Base-by-base conservation (phyloP, 2,797 vertebrate genomes). In the Onychomys arenicola region DNA sequence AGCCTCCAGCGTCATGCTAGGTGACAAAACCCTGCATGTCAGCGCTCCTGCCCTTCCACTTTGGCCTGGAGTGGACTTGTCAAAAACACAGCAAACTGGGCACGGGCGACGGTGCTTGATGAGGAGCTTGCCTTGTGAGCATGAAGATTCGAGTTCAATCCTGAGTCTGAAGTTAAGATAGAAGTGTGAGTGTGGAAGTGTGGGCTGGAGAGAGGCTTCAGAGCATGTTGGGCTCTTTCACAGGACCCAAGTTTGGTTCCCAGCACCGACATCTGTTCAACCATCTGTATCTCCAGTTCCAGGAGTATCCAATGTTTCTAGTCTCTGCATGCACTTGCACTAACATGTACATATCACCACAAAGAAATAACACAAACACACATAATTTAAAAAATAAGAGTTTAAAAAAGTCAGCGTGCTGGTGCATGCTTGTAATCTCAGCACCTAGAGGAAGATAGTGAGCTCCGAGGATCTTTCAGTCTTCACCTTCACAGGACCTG, bases 1-100 rank as follows among this genome's bases (percentile, higher is more conserved):
- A 99, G 98, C 98, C 96, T 98, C 98, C 97, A 97, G 82, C 94
- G 95, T 97, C 97, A 97, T 85, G 46, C 80, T 96, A 95, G 96
- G 69, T 96, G 95, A 95, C 43, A 94, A 97, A 97, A 94, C 87
- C 94, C 90, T 87, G 91, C 77, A 76, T 93, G 96, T 94, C 93
- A 96, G 1, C 95, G 91, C 93, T 83, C 21, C 80, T 86, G 61
- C 75, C 61, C 55, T 77, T 63, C 85, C 19, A 61, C 29, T 23
- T 89, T 0, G 2, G 84, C n/a, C 49, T 63, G 55, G n/a, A 43
- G 86, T 69, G 69, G 63, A 49, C 43, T 93, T 94, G 71, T 92
- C 89, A 96, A 93, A 96, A 95, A 88, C 59, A 83, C 81, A 96
- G 95, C 88, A 89, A 69, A 34, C 0, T 12, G 27, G 16, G 27